Evolutionary conservation across 2,113 vertebrate species (phyloP), one percentile per base, ranked within the genome.

Genomic region (Himantopus leucocephalus): DNA sequence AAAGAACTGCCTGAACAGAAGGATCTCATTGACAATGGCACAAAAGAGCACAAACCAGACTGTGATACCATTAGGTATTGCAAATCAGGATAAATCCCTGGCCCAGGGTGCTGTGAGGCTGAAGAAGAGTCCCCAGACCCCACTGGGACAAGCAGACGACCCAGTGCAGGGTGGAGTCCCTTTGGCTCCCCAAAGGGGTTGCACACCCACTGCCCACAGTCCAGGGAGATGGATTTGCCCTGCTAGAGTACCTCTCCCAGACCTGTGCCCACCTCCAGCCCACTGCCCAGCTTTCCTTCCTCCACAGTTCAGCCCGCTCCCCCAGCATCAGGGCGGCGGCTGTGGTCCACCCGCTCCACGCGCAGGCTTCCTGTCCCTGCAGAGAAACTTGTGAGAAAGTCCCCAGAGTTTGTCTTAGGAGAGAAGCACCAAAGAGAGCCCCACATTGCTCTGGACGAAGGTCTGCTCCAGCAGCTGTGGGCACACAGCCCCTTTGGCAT

Each of bases 91-190:
- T 68, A 63, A 80, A 59, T 8, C 32, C 23, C n/a, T 76, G 37
- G 20, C 5, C 52, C 0, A 0, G 9, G 10, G 37, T 48, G 23
- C 48, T 4, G 0, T 10, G 11, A 80, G 43, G 68, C 35, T 43
- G 35, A 79, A 22, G 47, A 29, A 77, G 7, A 84, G 45, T 7
- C 8, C 37, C 7, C 23, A 37, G 45, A 24, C 14, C 26, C 32
- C 10, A 4, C 12, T 72, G 37, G 37, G 63, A 75, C 17, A 73
- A 48, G 24, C 13, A 80, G 56, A 17, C 1, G 0, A 47, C 45
- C 19, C 16, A 6, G 23, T 12, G 39, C 34, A 43, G 15, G 18
- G 8, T n/a, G 62, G 43, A 53, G 20, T 30, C 3, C 32, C 39
- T 39, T 13, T 73, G 74, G 17, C 2, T 77, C 7, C 23, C 52